Evolutionary conservation across 1,140 invertebrate species (phyloP).

Genomic region (Bombus ignitus): DNA sequence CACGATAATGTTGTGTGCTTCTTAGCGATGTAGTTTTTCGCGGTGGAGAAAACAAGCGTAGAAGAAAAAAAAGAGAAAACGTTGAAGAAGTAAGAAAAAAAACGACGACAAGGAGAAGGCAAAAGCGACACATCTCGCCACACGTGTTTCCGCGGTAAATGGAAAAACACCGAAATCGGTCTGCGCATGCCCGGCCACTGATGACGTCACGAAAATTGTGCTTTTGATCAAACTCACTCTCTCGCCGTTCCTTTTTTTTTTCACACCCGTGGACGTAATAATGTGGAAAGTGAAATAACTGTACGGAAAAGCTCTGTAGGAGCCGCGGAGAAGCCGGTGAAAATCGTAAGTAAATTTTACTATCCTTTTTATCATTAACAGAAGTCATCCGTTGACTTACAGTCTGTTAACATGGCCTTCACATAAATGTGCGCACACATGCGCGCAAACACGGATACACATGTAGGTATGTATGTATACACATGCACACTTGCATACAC

Average conservation of each 20-base stretch:
- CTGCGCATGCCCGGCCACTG: constrained; percentile 79
- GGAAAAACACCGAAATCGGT: constrained; percentile 82
- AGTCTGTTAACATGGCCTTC: constrained; percentile 75
- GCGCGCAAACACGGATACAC: too few relatives aligned
- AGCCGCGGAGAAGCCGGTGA: constrained; percentile 69
- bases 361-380: constrained; percentile 61
- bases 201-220: constrained; percentile 82
- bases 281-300: constrained; percentile 75
- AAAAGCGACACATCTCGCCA: constrained; percentile 44
- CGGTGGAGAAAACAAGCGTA: background rate
- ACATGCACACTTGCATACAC: background rate
- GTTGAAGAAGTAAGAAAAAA: background rate
- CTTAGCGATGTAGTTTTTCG: constrained; percentile 69
- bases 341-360: constrained; percentile 71
- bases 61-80: background rate
- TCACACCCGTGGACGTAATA: constrained; percentile 62
- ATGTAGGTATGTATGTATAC: background rate
- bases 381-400: constrained; percentile 63
- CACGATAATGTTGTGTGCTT: constrained; percentile 72
- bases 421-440: constrained; percentile 43
- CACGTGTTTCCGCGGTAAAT: constrained; percentile 76
- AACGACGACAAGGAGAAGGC: background rate
- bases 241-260: constrained; percentile 63
- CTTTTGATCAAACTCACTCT: constrained; percentile 78
- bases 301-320: constrained; percentile 56